Evolutionary conservation across 2,113 vertebrate species (phyloP).

Genomic region (Callipepla squamata): DNA sequence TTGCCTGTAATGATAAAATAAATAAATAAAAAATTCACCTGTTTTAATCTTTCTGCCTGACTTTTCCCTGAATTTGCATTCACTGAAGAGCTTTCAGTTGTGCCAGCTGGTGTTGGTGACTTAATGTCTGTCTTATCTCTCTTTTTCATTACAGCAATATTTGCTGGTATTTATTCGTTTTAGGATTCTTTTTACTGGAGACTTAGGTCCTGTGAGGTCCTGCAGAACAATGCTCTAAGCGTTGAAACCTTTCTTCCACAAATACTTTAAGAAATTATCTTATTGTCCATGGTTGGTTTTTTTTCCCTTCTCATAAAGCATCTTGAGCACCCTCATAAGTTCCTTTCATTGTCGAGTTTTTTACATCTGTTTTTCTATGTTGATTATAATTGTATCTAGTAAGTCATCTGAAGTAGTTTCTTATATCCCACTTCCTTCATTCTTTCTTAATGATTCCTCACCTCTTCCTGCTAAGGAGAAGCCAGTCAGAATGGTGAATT

Average conservation of each 20-base stretch:
- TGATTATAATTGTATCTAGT: background rate
- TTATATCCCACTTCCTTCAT: background rate
- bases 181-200: background rate
- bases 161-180: background rate
- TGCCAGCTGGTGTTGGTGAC: background rate
- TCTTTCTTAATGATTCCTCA: background rate
- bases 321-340: background rate
- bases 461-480: background rate
- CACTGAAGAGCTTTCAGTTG: background rate
- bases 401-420: background rate
- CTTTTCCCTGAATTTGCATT: background rate
- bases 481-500: background rate
- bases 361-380: background rate
- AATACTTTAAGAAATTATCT: background rate
- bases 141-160: background rate
- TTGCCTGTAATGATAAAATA: background rate
- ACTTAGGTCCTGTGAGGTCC: background rate
- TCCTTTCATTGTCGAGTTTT: background rate
- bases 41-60: background rate
- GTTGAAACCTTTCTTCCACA: background rate
- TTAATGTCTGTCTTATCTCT: background rate
- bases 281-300: background rate
- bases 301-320: background rate
- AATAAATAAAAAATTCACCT: background rate
- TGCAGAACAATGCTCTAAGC: background rate